Conservation (phyloP, 2,888 invertebrate species). For the Pristionchus japonicus region DNA sequence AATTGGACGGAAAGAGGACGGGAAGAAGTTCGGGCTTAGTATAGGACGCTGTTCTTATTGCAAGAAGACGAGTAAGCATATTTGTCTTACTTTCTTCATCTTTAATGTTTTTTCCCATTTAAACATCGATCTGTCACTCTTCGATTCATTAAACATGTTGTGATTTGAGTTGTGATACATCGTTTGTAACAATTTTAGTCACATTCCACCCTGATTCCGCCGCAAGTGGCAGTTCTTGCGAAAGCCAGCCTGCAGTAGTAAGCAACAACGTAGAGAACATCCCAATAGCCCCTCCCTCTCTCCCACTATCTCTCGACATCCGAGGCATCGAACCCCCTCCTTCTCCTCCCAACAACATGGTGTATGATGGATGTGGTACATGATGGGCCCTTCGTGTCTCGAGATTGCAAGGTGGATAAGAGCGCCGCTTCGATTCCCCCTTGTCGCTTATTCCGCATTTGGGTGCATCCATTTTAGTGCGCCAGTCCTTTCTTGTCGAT, state of each 20-base stretch:
- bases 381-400: background rate
- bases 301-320: background rate
- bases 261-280: background rate
- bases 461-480: background rate
- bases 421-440: background rate
- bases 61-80: no score
- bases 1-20: background rate
- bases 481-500: background rate
- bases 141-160: no score
- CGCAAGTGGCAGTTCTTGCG: background rate
- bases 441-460: background rate
- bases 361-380: constrained; percentile 30
- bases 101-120: no score
- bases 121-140: no score
- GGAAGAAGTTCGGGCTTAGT: background rate
- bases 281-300: background rate
- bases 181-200: no score
- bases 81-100: no score
- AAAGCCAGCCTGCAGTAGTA: background rate
- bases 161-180: no score
- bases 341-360: background rate
- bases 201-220: background rate
- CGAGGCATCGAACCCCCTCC: background rate
- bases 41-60: no score
- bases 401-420: background rate